Evolutionary conservation across 2,888 invertebrate species (phyloP).

Genomic region (Galerucella pusilla): DNA sequence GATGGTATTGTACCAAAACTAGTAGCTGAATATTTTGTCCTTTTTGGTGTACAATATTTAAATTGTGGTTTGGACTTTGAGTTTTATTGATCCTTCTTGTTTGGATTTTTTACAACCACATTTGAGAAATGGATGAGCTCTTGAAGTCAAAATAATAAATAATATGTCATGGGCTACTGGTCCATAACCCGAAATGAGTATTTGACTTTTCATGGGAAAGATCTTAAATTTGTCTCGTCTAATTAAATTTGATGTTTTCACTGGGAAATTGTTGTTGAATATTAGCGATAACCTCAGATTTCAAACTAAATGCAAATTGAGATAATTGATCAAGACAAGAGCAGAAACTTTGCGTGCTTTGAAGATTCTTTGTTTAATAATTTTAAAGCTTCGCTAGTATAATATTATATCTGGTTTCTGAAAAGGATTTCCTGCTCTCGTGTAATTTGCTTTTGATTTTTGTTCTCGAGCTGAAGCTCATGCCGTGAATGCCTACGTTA

Average conservation of each 20-base stretch:
- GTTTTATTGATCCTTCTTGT: no score
- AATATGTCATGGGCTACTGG: no score
- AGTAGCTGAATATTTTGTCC: no score
- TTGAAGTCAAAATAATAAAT: no score
- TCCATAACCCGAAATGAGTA: no score
- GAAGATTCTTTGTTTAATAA: constrained; percentile 1
- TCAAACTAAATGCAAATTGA: not conserved
- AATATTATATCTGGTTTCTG: constrained; percentile 2
- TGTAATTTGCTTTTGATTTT: constrained; percentile 9
- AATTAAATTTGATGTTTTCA: not conserved
- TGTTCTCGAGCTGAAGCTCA: not conserved
- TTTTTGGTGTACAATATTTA: no score
- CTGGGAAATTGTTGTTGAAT: not conserved
- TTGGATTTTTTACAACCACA: no score
- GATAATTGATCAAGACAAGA: not conserved
- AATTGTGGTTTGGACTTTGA: no score
- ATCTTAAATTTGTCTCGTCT: no score
- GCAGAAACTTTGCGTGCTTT: not conserved
- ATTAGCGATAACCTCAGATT: not conserved
- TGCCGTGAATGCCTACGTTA: constrained; percentile 5
- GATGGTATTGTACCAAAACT: no score
- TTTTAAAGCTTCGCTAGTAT: not conserved
- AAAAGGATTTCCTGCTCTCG: constrained; percentile 9
- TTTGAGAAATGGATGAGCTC: no score
- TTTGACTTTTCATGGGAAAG: no score